Evolutionary conservation across 2,888 invertebrate genomes (phyloP), one percentile per base, ranked within the genome.

Genomic region (Stenotaenia linearis): DNA sequence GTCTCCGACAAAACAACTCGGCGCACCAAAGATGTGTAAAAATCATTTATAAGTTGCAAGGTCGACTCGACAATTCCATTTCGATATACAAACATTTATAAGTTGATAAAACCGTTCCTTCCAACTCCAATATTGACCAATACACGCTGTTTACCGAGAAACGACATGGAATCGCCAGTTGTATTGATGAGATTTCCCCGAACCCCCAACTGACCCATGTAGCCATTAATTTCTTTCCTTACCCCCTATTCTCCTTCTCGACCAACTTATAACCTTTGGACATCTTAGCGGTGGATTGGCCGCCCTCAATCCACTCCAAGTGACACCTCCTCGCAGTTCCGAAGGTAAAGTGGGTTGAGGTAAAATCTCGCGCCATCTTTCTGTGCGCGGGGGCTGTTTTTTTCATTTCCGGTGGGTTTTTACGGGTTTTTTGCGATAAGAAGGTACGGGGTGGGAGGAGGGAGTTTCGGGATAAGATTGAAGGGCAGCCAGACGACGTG

Each of bases 391-490:
- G 28, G 69, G 25, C 25, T 7, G 32, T n/a, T 69, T 69, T 61
- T 69, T 69, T 69, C 69, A 69, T 69, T 69, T 69, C 69, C 69
- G 69, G 69, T 69, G 28, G 69, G 50, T 25, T 69, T 69, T 69
- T 69, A 69, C 69, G 69, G 25, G 69, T n/a, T 10, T 69, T 28
- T 23, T 69, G 69, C 69, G 69, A 69, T 69, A 69, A 69, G 69
- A 69, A 56, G 15, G 3, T 32, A 18, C 45, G 25, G 69, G 25
- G 18, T 50, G 28, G 69, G 25, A 69, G 69, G 69, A 25, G 69
- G 69, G 61, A 10, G n/a, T 28, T 69, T 25, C n/a, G 69, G 69
- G 25, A 69, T 28, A 28, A 69, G 69, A 69, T 69, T 69, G 69
- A 69, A 28, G 69, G 69, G 50, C 23, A 28, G 69, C 69, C n/a